phyloP scores from a whole-genome alignment of 2,797 vertebrate genomes.

The Pogonophryne albipinna region DNA sequence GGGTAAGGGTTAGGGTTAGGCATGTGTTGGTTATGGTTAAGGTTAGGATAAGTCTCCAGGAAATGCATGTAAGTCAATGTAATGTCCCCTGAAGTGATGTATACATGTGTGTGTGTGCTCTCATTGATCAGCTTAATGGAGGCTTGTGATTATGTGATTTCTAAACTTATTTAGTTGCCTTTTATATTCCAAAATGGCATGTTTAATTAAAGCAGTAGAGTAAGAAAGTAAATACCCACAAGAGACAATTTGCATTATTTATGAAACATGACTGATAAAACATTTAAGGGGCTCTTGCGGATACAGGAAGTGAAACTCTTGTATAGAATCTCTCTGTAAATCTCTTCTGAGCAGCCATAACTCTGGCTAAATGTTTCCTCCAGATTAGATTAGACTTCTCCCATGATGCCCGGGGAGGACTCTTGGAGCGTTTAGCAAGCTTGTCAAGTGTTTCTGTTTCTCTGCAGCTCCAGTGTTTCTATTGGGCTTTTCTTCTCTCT shows the following conservation, averaged over 20 bases:
- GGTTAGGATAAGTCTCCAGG: too few relatives aligned
- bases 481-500: conserved; percentile 1
- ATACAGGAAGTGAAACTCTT: conserved; percentile 11
- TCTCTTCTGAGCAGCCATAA: conserved; percentile 23
- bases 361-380: conserved; percentile 41
- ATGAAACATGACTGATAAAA: conserved; percentile 39
- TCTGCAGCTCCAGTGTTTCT: neutral
- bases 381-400: conserved; percentile 28
- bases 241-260: conserved; percentile 19
- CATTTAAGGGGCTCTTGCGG: conserved; percentile 20
- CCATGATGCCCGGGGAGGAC: conserved; percentile 27
- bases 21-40: too few relatives aligned
- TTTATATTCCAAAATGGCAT: neutral
- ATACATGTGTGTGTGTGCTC: too few relatives aligned
- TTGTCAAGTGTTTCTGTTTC: neutral
- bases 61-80: too few relatives aligned
- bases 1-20: too few relatives aligned
- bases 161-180: neutral
- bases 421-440: conserved; percentile 23
- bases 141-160: conserved; percentile 6
- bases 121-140: conserved; percentile 40
- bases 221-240: neutral
- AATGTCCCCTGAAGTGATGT: too few relatives aligned
- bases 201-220: conserved; percentile 6
- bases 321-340: conserved; percentile 19